These are phyloP conservation scores for Hypsopygia costalis DNA, from an alignment of 2,888 invertebrate genomes.

Conservation along the genomic window DNA sequence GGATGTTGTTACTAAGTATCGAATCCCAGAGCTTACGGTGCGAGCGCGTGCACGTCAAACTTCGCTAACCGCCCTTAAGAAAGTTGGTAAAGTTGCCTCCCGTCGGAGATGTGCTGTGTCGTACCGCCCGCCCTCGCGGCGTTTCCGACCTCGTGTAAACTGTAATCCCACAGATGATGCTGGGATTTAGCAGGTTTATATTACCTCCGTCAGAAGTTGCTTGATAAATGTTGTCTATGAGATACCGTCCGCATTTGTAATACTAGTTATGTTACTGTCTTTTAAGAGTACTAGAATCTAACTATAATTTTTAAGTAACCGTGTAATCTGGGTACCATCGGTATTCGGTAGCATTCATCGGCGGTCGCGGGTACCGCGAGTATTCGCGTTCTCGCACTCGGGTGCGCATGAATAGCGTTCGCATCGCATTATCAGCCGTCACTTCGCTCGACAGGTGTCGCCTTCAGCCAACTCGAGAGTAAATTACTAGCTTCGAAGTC, in stretches of 20 bases:
- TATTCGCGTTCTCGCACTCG: slow-evolving; percentile 51
- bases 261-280: slow-evolving; percentile 13
- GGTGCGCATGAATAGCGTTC: slow-evolving; percentile 67
- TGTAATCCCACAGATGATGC: slow-evolving; percentile 76
- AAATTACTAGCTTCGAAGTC: slow-evolving; percentile 76
- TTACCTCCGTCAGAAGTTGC: slow-evolving; percentile 59
- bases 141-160: slow-evolving; percentile 67
- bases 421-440: slow-evolving; percentile 77
- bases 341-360: neutral
- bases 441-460: slow-evolving; percentile 77
- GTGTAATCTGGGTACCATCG: neutral
- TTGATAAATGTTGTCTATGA: slow-evolving; percentile 49
- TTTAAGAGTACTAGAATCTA: too few relatives aligned
- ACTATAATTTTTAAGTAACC: too few relatives aligned
- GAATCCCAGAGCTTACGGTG: slow-evolving; percentile 72
- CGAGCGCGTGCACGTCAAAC: slow-evolving; percentile 74
- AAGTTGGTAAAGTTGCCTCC: slow-evolving; percentile 73
- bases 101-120: slow-evolving; percentile 64
- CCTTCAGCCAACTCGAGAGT: slow-evolving; percentile 78
- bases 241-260: slow-evolving; percentile 21
- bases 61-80: slow-evolving; percentile 76
- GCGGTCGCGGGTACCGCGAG: slow-evolving; percentile 7
- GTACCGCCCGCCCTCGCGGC: slow-evolving; percentile 45
- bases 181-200: slow-evolving; percentile 70
- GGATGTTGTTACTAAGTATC: slow-evolving; percentile 66